These are phyloP conservation scores for Mastomys natalensis DNA, from an alignment of 2,113 vertebrate genomes.

Conservation along the genomic window DNA sequence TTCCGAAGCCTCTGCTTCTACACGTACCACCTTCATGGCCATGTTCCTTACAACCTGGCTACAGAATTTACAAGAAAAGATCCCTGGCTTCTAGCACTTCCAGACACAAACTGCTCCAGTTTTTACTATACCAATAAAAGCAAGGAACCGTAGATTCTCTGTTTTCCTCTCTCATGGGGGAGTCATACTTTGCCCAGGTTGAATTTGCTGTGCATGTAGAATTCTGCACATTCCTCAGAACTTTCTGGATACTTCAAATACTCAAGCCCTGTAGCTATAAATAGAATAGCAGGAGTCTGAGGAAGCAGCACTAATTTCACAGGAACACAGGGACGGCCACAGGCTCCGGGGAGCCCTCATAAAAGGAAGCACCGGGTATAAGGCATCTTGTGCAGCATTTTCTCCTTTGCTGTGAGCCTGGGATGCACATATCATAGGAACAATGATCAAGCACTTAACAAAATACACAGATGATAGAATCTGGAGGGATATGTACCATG, in stretches of 20 bases:
- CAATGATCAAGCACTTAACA: slow-evolving; percentile 47
- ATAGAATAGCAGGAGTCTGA: slow-evolving; percentile 88
- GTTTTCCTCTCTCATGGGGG: slow-evolving; percentile 63
- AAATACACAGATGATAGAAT: not conserved
- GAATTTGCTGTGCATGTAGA: slow-evolving; percentile 62
- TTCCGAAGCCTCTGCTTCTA: slow-evolving; percentile 33
- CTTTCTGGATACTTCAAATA: slow-evolving; percentile 63
- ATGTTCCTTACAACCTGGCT: not conserved
- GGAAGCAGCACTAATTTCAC: slow-evolving; percentile 88
- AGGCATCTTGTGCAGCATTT: slow-evolving; percentile 54
- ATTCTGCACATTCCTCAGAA: slow-evolving; percentile 71
- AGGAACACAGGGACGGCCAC: slow-evolving; percentile 86
- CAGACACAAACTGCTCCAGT: slow-evolving; percentile 54
- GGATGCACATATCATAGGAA: slow-evolving; percentile 37
- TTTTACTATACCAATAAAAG: slow-evolving; percentile 75
- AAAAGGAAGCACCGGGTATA: slow-evolving; percentile 49
- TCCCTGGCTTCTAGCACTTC: slow-evolving; percentile 13
- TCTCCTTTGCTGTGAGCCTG: slow-evolving; percentile 40
- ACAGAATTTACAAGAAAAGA: slow-evolving; percentile 22
- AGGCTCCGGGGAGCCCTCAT: slow-evolving; percentile 74
- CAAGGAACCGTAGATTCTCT: slow-evolving; percentile 60
- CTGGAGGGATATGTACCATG: slow-evolving; percentile 26
- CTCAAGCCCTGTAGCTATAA: slow-evolving; percentile 85
- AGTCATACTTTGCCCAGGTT: slow-evolving; percentile 57
- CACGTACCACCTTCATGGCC: slow-evolving; percentile 3